Base-by-base conservation (phyloP, 2,888 invertebrate species). In the Xylota segnis region DNA sequence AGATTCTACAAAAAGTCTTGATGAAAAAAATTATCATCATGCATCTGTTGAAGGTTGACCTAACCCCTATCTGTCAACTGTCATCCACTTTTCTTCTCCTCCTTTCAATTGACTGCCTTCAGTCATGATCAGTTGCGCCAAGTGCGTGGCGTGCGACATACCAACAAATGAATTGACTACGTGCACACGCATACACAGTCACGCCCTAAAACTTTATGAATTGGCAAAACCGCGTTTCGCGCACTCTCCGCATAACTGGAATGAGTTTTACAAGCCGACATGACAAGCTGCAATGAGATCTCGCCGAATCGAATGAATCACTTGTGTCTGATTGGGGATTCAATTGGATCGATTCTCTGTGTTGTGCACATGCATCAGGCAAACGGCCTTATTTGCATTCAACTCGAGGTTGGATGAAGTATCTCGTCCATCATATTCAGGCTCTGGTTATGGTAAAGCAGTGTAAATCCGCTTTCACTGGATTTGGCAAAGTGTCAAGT, bases 41-140 rank as follows among this genome's bases (percentile, higher is more conserved):
- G 40, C 37, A 34, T 43, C n/a, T 58, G 43, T 14, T 43, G 9
- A 27, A 59, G 45, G 18, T 12, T 68, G 72, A 68, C 66, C 72
- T 83, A 72, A 83, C 78, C 83, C 83, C 72, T 29, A 83, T 83
- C 83, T 83, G 83, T 83, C 83, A 78, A 68, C 72, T 83, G 83
- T 74, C 83, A 70, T 66, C 56, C 43, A 59, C 50, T 74, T 72
- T 81, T 74, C 32, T 54, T 52, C 56, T 68, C n/a, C 16, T 74
- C 56, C 23, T 18, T 65, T 63, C 59, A 83, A 78, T 83, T 74
- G 74, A 54, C 12, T 66, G 77, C 71, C 66, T 66, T 83, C 77
- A 58, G 76, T 83, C 74, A 81, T 74, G 61, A 81, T 66, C 56
- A 45, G 61, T 52, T 34, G 47, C 16, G 65, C 37, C 61, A 63